A percentile compares a stretch with the other conserved stretches of the same genome.
Conservation (phyloP, 2,113 vertebrate genomes). For the Pao palembangensis region DNA sequence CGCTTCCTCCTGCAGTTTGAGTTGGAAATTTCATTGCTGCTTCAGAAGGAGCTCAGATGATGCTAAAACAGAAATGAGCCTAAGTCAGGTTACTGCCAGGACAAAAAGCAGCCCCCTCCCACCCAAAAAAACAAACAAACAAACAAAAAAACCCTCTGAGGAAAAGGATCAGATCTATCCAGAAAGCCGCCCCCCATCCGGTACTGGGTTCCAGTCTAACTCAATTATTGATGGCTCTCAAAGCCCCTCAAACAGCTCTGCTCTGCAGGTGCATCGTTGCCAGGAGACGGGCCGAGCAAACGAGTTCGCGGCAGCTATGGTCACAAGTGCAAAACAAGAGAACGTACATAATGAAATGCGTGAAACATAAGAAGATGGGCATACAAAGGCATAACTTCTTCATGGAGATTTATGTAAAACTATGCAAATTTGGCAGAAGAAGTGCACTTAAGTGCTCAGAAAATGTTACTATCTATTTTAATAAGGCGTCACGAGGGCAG, state of each 20-base stretch:
- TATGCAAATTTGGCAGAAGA: constrained; percentile 31
- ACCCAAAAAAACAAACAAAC: not conserved
- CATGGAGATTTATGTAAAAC: constrained; percentile 61
- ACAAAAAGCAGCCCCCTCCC: constrained; percentile 18
- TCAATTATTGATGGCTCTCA: constrained; percentile 73
- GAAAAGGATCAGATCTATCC: constrained; percentile 34
- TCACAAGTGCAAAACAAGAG: constrained; percentile 43
- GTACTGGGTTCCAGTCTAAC: constrained; percentile 63
- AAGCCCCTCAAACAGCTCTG: constrained; percentile 51
- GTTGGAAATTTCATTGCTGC: constrained; percentile 5
- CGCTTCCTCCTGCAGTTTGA: constrained; percentile 12
- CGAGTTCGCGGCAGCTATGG: constrained; percentile 41
- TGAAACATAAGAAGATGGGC: constrained; percentile 25
- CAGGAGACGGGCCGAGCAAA: constrained; percentile 58
- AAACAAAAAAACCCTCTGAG: constrained; percentile 19
- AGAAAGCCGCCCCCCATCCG: constrained; percentile 31
- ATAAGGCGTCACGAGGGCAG: constrained; percentile 32
- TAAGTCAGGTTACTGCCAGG: constrained; percentile 1
- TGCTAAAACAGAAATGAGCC: not conserved
- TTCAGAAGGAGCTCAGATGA: constrained; percentile 21
- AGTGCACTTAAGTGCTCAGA: not conserved
- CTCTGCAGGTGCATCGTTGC: constrained; percentile 65
- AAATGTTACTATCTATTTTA: constrained; percentile 34
- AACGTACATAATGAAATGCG: constrained; percentile 48
- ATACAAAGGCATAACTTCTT: constrained; percentile 30